Evolutionary conservation across 2,888 invertebrate genomes (phyloP).

Genomic region (Formica aserva): DNA sequence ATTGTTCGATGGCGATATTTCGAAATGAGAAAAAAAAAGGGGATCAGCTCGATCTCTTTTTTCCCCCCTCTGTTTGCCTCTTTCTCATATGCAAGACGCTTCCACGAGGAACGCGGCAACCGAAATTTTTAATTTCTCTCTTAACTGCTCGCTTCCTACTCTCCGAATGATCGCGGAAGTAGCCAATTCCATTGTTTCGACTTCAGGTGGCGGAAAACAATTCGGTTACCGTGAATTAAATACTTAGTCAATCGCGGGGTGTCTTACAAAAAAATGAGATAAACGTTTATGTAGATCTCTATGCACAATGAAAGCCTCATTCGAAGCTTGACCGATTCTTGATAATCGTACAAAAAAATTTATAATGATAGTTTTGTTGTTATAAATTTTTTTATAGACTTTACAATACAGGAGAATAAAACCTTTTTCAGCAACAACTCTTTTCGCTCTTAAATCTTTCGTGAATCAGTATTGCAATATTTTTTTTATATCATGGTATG

Average conservation of each 20-base stretch:
- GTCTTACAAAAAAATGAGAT: constrained; percentile 20
- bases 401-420: neutral
- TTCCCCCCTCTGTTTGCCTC: too few species aligned
- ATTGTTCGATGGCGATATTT: neutral
- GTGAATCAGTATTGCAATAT: neutral
- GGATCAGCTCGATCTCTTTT: neutral
- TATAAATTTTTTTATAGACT: neutral
- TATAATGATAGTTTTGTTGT: neutral
- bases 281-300: constrained; percentile 5
- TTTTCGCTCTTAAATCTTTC: neutral
- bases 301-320: neutral
- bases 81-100: neutral
- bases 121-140: constrained; percentile 53
- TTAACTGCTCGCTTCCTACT: constrained; percentile 36
- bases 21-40: neutral
- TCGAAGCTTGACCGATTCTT: neutral
- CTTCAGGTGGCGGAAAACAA: constrained; percentile 27
- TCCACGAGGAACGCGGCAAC: constrained; percentile 20
- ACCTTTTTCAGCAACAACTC: neutral
- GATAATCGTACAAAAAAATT: neutral
- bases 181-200: constrained; percentile 50
- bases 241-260: constrained; percentile 42
- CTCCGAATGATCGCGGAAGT: constrained; percentile 37
- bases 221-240: constrained; percentile 48
- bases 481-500: neutral